Percentiles rank a stretch among this genome's conserved stretches.
These are phyloP conservation scores for Colius striatus DNA, from an alignment of 2,113 vertebrate species.

Conservation along the genomic window DNA sequence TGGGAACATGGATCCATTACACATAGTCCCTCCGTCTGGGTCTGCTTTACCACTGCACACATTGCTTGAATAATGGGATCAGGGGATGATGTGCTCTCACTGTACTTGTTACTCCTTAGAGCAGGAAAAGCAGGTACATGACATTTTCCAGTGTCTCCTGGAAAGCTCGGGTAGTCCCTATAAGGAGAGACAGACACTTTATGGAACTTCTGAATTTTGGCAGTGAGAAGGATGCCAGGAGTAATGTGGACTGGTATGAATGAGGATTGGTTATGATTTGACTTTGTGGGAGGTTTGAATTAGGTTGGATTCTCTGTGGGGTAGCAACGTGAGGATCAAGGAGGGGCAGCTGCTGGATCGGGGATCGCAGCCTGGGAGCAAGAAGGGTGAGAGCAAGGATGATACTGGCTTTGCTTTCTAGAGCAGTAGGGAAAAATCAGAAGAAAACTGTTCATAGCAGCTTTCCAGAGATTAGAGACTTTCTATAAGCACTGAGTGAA, in stretches of 20 bases:
- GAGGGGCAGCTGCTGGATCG: neutral
- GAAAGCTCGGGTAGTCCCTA: neutral
- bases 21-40: too few relatives aligned
- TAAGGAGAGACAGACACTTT: fast-evolving
- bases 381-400: neutral
- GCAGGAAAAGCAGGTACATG: neutral
- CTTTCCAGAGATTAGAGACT: neutral
- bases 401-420: neutral
- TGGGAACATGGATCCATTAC: fast-evolving
- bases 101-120: neutral
- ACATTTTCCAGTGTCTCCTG: neutral
- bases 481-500: neutral
- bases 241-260: fast-evolving
- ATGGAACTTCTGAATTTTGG: fast-evolving
- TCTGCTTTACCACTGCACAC: neutral
- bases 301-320: neutral
- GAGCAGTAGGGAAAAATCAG: neutral
- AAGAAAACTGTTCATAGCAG: neutral
- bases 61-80: neutral
- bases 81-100: neutral
- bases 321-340: fast-evolving
- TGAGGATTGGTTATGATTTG: neutral
- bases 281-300: neutral
- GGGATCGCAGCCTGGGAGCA: neutral
- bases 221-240: neutral